These are phyloP conservation scores for Sebastes matsubarae DNA, from an alignment of 2,797 vertebrate species.

Conservation along the genomic window DNA sequence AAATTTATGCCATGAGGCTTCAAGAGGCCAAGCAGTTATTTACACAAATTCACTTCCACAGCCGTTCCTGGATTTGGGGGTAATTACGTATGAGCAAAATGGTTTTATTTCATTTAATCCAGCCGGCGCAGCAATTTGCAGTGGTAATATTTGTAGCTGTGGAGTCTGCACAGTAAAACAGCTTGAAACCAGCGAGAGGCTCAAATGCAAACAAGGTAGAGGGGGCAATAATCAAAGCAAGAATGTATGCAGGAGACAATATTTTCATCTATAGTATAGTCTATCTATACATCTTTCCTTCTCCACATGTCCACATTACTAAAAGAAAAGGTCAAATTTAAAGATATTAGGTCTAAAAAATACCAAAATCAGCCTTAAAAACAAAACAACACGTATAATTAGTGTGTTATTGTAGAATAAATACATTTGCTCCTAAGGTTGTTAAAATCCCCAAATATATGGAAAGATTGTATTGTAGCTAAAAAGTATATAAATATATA, in stretches of 20 bases:
- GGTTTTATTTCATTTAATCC: constrained; percentile 85
- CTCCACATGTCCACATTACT: background rate
- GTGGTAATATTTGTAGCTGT: constrained; percentile 79
- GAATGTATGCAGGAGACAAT: constrained; percentile 8
- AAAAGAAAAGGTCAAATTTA: background rate
- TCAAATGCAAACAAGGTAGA: constrained; percentile 51
- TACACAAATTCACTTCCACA: constrained; percentile 82
- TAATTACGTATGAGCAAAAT: constrained; percentile 84
- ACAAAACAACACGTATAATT: background rate
- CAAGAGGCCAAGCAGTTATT: constrained; percentile 82
- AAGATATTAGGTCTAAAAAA: background rate
- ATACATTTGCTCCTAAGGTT: background rate
- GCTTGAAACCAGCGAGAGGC: constrained; percentile 68
- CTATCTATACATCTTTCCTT: no score
- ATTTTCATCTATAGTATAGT: background rate
- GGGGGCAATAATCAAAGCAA: constrained; percentile 39
- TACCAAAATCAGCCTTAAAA: background rate
- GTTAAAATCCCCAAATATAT: background rate
- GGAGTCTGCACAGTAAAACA: constrained; percentile 64
- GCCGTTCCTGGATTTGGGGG: constrained; percentile 77
- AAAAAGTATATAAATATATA: background rate
- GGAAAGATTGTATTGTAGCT: background rate
- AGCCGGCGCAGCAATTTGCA: constrained; percentile 78
- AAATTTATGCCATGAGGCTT: constrained; percentile 82
- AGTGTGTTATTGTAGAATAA: background rate